Conservation (phyloP, 35 echinoderm and acorn worm species). For the Eucidaris tribuloides region DNA sequence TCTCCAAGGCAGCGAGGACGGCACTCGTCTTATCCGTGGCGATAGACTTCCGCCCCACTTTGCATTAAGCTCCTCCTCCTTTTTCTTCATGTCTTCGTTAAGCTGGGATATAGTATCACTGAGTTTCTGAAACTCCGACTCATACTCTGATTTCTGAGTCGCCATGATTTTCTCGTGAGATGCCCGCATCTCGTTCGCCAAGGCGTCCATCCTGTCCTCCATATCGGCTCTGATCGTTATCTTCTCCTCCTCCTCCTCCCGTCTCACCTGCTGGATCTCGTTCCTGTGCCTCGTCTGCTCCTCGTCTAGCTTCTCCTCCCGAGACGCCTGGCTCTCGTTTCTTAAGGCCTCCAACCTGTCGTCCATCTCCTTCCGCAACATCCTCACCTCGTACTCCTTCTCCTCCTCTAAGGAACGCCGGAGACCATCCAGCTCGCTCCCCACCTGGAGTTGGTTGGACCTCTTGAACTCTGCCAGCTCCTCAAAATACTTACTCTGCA, state of each 20-base stretch:
- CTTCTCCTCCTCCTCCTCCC: slow-evolving; percentile 34
- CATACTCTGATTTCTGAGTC: not conserved
- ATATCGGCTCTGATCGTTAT: slow-evolving; percentile 22
- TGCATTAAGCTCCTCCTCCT: slow-evolving; percentile 52
- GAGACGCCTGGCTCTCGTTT: slow-evolving; percentile 31
- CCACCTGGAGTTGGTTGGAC: slow-evolving; percentile 48
- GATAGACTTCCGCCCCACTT: slow-evolving; percentile 45
- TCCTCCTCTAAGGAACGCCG: slow-evolving; percentile 16
- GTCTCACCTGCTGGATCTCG: slow-evolving; percentile 1
- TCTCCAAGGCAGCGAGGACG: slow-evolving; percentile 33
- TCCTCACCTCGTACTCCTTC: slow-evolving; percentile 12
- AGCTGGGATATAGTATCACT: not conserved
- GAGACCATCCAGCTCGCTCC: slow-evolving; percentile 36
- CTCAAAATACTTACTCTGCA: slow-evolving; percentile 57
- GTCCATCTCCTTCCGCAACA: not conserved
- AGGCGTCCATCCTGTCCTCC: not conserved
- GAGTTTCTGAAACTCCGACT: not conserved
- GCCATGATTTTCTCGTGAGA: not conserved
- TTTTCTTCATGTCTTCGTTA: slow-evolving; percentile 18
- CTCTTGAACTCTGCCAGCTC: slow-evolving; percentile 72
- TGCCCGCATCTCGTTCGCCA: not conserved
- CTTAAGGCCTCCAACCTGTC: not conserved
- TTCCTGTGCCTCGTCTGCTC: slow-evolving; percentile 14
- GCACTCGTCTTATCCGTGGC: slow-evolving; percentile 45
- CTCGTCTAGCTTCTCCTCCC: slow-evolving; percentile 37